Percentiles rank a stretch among this genome's conserved stretches.
Evolutionary conservation across 37 sponge, comb jelly and placozoan species (phyloP).

Genomic region (Eunapius fragilis): DNA sequence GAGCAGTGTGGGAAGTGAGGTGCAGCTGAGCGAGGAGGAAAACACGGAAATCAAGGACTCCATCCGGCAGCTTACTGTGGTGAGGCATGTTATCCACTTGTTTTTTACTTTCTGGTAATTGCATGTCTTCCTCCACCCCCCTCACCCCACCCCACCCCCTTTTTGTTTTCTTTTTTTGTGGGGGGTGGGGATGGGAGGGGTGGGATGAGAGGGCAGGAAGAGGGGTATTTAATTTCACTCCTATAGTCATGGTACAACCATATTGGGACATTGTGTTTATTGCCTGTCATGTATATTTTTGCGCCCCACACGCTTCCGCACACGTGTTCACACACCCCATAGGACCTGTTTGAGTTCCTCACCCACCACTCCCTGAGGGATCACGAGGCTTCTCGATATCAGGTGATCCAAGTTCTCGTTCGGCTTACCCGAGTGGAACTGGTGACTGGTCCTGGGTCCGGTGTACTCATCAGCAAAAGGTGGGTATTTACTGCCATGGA

Average conservation of each 20-base stretch:
- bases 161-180: too few relatives aligned
- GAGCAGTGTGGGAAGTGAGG: background rate
- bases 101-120: too few relatives aligned
- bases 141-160: too few relatives aligned
- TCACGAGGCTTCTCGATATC: constrained; percentile 46
- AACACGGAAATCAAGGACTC: background rate
- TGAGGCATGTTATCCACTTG: background rate
- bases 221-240: too few relatives aligned
- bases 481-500: constrained; percentile 4
- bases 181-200: too few relatives aligned
- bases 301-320: background rate
- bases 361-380: constrained; percentile 26
- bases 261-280: too few relatives aligned
- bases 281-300: too few relatives aligned
- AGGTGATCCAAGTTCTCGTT: constrained; percentile 42
- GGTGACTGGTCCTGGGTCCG: background rate
- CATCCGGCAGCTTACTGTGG: background rate
- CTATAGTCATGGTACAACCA: too few relatives aligned
- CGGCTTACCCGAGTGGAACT: constrained; percentile 31
- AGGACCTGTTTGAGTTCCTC: constrained; percentile 30
- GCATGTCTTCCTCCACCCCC: too few relatives aligned
- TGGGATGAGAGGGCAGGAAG: too few relatives aligned
- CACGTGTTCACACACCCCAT: background rate
- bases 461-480: background rate
- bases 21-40: background rate